These are phyloP conservation scores for Sphyrna mokarran DNA, from an alignment of 2,113 vertebrate genomes.

Conservation along the genomic window DNA sequence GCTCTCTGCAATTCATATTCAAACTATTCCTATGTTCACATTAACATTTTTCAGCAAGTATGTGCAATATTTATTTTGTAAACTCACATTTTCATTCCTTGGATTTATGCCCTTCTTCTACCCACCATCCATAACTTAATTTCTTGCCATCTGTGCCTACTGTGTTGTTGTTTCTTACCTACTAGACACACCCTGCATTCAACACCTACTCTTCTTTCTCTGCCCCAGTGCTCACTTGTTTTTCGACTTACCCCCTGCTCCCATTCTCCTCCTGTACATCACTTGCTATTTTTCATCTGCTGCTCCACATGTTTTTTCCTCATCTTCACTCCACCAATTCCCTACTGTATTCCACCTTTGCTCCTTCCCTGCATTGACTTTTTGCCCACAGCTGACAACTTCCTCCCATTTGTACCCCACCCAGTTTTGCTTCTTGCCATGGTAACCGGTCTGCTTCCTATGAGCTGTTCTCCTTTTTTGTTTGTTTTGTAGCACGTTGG, in stretches of 20 bases:
- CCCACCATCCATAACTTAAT: neutral
- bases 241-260: neutral
- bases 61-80: neutral
- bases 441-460: neutral
- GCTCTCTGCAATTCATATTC: neutral
- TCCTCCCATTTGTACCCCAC: neutral
- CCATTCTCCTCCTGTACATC: neutral
- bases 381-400: neutral
- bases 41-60: neutral
- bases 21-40: neutral
- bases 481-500: too few relatives aligned
- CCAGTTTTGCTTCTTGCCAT: neutral
- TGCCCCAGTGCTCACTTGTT: neutral
- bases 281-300: too few relatives aligned
- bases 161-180: neutral
- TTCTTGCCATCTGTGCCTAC: neutral
- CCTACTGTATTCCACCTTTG: neutral
- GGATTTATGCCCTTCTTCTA: neutral
- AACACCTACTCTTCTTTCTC: neutral
- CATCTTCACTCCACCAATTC: neutral
- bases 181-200: neutral
- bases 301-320: neutral
- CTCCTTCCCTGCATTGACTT: neutral
- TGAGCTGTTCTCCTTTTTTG: neutral
- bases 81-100: neutral